These are phyloP conservation scores for Mobula hypostoma DNA, from an alignment of 2,113 vertebrate species.

Conservation along the genomic window DNA sequence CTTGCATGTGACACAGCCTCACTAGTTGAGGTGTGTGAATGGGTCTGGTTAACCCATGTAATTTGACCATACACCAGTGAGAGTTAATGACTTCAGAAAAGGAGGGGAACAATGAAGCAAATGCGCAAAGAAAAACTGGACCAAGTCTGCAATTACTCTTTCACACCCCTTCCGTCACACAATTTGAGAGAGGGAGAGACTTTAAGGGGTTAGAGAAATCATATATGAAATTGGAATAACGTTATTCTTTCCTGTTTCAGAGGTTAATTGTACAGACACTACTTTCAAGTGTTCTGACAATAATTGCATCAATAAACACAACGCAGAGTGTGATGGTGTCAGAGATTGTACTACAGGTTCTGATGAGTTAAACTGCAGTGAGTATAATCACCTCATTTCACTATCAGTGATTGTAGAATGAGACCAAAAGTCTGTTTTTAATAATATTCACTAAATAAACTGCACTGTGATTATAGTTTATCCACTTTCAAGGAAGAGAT, in stretches of 20 bases:
- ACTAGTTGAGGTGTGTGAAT: background rate
- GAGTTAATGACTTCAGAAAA: background rate
- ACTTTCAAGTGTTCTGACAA: constrained; percentile 67
- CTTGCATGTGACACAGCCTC: background rate
- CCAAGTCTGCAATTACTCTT: constrained; percentile 2
- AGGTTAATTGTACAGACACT: constrained; percentile 61
- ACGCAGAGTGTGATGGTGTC: constrained; percentile 74
- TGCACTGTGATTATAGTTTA: background rate
- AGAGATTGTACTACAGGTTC: constrained; percentile 66
- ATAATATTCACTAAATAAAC: background rate
- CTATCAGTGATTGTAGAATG: background rate
- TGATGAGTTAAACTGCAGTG: constrained; percentile 71
- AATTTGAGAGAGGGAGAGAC: background rate
- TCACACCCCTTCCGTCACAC: background rate
- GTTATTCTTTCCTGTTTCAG: constrained; percentile 42
- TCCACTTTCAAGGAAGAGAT: background rate
- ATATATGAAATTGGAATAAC: background rate
- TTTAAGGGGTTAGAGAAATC: background rate
- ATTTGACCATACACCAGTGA: background rate
- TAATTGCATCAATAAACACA: constrained; percentile 69
- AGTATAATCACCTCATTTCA: constrained; percentile 39
- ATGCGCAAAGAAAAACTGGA: constrained; percentile 41
- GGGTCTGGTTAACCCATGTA: background rate
- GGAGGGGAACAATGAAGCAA: background rate
- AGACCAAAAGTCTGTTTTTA: background rate